Conservation (phyloP, 2,113 vertebrate species). For the Spheniscus mendiculus region DNA sequence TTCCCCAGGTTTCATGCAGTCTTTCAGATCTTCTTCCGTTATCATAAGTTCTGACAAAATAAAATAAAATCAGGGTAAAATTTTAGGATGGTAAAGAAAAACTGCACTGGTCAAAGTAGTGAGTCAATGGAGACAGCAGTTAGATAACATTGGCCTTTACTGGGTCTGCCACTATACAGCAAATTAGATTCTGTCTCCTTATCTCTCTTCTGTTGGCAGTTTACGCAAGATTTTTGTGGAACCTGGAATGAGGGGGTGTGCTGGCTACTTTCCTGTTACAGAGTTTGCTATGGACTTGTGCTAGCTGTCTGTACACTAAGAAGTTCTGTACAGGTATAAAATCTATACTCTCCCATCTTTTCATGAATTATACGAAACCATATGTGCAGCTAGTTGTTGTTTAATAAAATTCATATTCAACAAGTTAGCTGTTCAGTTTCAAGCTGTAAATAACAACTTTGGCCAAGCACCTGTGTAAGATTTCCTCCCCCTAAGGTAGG, state of each 20-base stretch:
- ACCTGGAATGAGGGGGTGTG: background rate
- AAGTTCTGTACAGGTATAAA: background rate
- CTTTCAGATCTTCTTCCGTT: background rate
- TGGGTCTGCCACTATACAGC: background rate
- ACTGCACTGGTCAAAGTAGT: background rate
- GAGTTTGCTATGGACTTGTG: background rate
- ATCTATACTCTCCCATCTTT: background rate
- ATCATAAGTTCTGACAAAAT: background rate
- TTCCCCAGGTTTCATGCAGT: background rate
- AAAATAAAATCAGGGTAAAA: background rate
- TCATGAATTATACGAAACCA: background rate
- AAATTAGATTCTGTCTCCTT: background rate
- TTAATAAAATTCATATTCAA: background rate
- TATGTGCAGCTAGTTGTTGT: background rate
- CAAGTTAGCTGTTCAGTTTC: background rate
- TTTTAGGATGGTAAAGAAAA: background rate
- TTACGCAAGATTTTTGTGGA: background rate
- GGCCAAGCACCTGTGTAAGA: background rate
- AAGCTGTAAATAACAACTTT: background rate
- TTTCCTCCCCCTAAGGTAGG: background rate
- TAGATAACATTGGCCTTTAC: background rate
- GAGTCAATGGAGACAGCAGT: background rate
- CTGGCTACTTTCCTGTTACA: background rate
- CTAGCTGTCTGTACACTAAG: background rate
- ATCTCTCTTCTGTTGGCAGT: background rate